These are phyloP conservation scores for Pristionchus entomophagus DNA, from an alignment of 2,888 invertebrate genomes.

Conservation along the genomic window DNA sequence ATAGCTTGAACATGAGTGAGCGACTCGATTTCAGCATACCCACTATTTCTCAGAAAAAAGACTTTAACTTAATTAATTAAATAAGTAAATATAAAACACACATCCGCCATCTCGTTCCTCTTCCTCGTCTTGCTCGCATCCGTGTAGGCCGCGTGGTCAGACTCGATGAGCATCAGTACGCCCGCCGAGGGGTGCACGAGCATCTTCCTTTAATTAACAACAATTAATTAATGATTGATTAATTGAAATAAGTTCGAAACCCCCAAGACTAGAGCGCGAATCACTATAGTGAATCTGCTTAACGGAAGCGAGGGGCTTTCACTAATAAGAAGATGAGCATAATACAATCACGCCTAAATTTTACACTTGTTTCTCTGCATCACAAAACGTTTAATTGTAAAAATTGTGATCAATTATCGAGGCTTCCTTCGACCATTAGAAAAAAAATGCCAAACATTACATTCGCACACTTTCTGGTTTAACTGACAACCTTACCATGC, in stretches of 20 bases:
- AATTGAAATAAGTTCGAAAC: no score
- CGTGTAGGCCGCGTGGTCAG: conserved; percentile 98
- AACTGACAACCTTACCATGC: background rate
- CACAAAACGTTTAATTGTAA: background rate
- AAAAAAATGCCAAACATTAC: background rate
- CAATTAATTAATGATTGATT: background rate
- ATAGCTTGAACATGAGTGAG: no score
- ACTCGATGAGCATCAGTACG: conserved; percentile 92
- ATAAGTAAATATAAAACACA: conserved; percentile 55
- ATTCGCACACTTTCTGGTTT: no score
- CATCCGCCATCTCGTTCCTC: conserved; percentile 94
- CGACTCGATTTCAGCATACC: no score
- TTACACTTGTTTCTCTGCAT: no score
- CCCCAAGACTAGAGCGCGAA: no score
- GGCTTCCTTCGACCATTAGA: background rate
- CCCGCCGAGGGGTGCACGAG: conserved; percentile 92
- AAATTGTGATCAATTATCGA: background rate
- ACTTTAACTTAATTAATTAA: no score
- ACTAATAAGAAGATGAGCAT: no score
- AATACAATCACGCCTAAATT: no score
- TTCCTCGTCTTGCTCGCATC: conserved; percentile 94
- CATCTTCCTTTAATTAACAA: conserved; percentile 76
- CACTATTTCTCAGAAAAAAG: no score
- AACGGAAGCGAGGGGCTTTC: no score
- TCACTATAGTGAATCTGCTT: no score